Percentiles rank a stretch among this genome's conserved stretches.
phyloP scores from a whole-genome alignment of 2,888 invertebrate species.

The Cataglyphis altisquamis region DNA sequence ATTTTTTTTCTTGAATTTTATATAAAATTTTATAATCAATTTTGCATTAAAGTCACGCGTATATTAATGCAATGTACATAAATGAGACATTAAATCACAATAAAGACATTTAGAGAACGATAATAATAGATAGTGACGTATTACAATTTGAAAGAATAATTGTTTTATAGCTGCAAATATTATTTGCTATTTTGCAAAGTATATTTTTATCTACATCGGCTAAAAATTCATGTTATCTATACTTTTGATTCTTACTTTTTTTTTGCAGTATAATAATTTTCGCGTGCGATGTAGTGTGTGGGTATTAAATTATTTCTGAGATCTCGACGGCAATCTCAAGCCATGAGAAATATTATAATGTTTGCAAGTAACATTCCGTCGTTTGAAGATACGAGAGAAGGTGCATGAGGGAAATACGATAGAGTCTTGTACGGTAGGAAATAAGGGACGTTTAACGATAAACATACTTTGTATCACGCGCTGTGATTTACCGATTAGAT shows the following conservation, averaged over 20 bases:
- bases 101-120: conserved; percentile 9
- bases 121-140: not conserved
- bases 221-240: conserved; percentile 30
- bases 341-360: conserved; percentile 23
- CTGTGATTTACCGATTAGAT: conserved; percentile 45
- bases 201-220: not conserved
- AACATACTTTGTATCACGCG: conserved; percentile 32
- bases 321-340: conserved; percentile 35
- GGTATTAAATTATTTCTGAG: conserved; percentile 34
- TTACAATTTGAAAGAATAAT: not conserved
- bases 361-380: conserved; percentile 11
- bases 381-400: conserved; percentile 28
- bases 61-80: not conserved
- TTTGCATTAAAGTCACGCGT: not conserved
- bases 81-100: conserved; percentile 10
- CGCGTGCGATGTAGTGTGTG: conserved; percentile 34
- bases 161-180: conserved; percentile 10
- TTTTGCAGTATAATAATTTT: conserved; percentile 8
- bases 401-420: not conserved
- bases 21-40: not conserved
- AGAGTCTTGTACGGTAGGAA: conserved; percentile 12
- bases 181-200: conserved; percentile 11
- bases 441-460: conserved; percentile 34
- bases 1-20: not conserved
- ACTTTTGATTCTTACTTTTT: conserved; percentile 3